A percentile compares a stretch with the other conserved stretches of the same genome.
phyloP scores from a whole-genome alignment of 2,113 vertebrate species.

The Brevimyrus niger region DNA sequence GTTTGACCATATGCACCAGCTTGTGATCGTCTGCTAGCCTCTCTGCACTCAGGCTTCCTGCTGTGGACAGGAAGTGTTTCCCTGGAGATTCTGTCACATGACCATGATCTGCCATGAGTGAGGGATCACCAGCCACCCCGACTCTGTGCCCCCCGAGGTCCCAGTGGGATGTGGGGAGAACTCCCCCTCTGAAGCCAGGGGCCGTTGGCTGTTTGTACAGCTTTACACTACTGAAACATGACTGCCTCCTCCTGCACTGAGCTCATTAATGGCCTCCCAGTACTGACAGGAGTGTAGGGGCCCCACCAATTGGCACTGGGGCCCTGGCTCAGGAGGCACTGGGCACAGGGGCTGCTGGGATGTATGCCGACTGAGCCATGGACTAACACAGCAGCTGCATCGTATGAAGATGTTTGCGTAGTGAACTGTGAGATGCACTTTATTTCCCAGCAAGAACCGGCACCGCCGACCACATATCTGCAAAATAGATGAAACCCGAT shows the following conservation, averaged over 20 bases:
- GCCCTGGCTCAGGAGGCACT: neutral
- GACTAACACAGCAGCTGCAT: conserved; percentile 47
- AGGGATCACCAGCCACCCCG: neutral
- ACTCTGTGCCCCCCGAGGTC: neutral
- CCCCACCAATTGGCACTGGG: neutral
- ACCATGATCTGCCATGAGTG: neutral
- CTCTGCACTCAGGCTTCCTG: conserved; percentile 36
- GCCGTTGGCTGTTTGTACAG: neutral
- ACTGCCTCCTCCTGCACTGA: neutral
- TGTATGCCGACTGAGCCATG: neutral
- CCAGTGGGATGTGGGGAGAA: neutral
- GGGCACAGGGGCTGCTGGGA: neutral
- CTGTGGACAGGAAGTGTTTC: neutral
- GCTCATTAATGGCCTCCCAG: neutral
- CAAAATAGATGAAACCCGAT: conserved; percentile 63
- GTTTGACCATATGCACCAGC: conserved; percentile 36
- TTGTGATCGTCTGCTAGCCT: conserved; percentile 30
- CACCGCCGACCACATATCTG: conserved; percentile 69
- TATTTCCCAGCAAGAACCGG: conserved; percentile 64
- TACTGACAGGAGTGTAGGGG: neutral
- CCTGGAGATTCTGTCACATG: neutral
- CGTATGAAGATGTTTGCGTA: conserved; percentile 60
- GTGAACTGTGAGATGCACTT: conserved; percentile 75
- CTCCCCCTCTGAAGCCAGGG: neutral
- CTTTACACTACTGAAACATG: neutral